phyloP scores from a whole-genome alignment of 2,888 invertebrate species.

The Disparrhopalites patrizii region DNA sequence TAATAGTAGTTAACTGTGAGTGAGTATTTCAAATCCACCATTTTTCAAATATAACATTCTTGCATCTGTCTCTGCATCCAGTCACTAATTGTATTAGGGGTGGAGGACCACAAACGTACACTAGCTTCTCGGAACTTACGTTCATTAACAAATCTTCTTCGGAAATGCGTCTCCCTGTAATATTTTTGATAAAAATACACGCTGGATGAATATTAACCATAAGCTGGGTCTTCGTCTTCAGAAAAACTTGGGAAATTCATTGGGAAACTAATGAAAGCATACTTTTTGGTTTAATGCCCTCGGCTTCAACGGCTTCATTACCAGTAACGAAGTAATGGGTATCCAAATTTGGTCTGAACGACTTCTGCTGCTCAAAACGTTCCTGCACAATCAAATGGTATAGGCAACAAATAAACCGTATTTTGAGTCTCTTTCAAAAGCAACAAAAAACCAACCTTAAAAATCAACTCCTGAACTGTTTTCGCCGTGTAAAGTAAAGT shows the following conservation, averaged over 20 bases:
- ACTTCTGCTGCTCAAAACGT: too few species aligned
- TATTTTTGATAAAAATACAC: too few species aligned
- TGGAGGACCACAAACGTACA: constrained; percentile 49
- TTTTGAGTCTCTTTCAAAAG: background rate
- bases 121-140: background rate
- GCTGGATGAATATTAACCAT: background rate
- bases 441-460: constrained; percentile 49
- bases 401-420: too few species aligned
- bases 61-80: constrained; percentile 40
- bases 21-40: too few species aligned
- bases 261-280: background rate
- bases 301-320: too few species aligned
- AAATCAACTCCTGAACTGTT: constrained; percentile 51
- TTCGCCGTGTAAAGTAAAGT: constrained; percentile 52
- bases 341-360: too few species aligned
- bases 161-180: background rate
- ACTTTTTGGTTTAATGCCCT: background rate
- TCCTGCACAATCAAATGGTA: too few species aligned
- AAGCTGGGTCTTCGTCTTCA: too few species aligned
- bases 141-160: background rate
- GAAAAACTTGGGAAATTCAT: too few species aligned
- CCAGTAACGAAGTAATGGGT: too few species aligned
- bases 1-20: too few species aligned
- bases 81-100: constrained; percentile 45
- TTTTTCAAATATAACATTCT: constrained; percentile 37